phyloP scores from a whole-genome alignment of 1,140 invertebrate genomes.

The Halictus rubicundus region DNA sequence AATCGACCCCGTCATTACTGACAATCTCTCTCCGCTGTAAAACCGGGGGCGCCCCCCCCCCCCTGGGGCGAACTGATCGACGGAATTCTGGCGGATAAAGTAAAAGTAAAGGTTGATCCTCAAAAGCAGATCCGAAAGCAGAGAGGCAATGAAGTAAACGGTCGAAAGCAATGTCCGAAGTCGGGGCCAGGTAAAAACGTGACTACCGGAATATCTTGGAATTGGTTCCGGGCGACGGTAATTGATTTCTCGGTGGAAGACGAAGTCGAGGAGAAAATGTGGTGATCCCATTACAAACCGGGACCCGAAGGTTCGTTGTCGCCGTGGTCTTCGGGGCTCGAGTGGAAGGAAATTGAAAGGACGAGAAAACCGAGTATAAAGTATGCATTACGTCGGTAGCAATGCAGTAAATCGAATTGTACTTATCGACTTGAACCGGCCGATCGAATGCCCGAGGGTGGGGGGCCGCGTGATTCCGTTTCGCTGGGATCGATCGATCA shows the following conservation, averaged over 20 bases:
- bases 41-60: neutral
- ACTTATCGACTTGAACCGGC: constrained; percentile 47
- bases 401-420: constrained; percentile 53
- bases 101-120: neutral
- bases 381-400: constrained; percentile 50
- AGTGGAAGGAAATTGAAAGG: constrained; percentile 37
- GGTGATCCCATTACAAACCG: constrained; percentile 36
- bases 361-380: constrained; percentile 47
- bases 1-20: no score
- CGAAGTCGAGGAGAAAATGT: constrained; percentile 23
- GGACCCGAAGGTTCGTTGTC: constrained; percentile 36
- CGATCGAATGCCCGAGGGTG: constrained; percentile 28
- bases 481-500: neutral
- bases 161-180: neutral
- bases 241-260: constrained; percentile 36
- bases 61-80: neutral
- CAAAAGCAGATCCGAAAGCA: neutral
- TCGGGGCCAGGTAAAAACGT: constrained; percentile 9
- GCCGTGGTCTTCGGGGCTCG: constrained; percentile 15
- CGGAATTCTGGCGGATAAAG: neutral
- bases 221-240: constrained; percentile 34
- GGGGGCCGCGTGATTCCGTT: neutral
- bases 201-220: constrained; percentile 22
- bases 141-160: neutral
- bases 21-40: no score